Base-by-base conservation (phyloP, 2,113 vertebrate genomes). In the Epinephelus fuscoguttatus region DNA sequence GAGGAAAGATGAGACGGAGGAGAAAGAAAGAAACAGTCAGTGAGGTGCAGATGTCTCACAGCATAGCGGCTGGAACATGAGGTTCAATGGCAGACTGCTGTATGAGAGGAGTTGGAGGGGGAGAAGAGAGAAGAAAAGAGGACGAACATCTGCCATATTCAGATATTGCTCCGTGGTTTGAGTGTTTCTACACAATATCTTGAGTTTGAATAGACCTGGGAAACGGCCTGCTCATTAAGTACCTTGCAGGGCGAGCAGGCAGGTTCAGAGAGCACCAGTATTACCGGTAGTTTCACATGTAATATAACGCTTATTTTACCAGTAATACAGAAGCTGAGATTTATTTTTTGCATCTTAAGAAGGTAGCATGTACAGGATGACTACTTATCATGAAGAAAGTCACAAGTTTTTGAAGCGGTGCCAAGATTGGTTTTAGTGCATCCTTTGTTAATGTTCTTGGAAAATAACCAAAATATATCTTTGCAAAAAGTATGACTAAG, bases 41-140 rank as follows among this genome's bases (percentile, higher is more conserved):
- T 71, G 88, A 91, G 86, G 96, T 99, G 97, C 97, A 98, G 97
- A 98, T 98, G 97, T 97, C 97, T 96, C 95, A 80, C 95, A 95
- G 96, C 95, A 96, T 95, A 97, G 97, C 96, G 95, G 95, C 96
- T 95, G 94, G 94, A 97, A 96, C 96, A 95, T 94, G 95, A 96
- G 96, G 96, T 95, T 96, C 95, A 94, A 94, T 95, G 95, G 96
- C 96, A 96, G 95, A 95, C 96, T 95, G 96, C 96, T 95, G 95
- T 92, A 96, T 85, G 80, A 80, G 89, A 80, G 56, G 87, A 77
- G 69, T 81, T 62, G 84, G 82, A 84, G 80, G 71, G 77, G 80
- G 80, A 84, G 68, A 72, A 60, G 50, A 52, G 66, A 78, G 82
- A 77, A 83, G 79, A 83, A 81, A 90, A 77, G 72, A 81, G 57